These are phyloP conservation scores for Anticlea derivata DNA, from an alignment of 2,888 invertebrate genomes.

Conservation along the genomic window DNA sequence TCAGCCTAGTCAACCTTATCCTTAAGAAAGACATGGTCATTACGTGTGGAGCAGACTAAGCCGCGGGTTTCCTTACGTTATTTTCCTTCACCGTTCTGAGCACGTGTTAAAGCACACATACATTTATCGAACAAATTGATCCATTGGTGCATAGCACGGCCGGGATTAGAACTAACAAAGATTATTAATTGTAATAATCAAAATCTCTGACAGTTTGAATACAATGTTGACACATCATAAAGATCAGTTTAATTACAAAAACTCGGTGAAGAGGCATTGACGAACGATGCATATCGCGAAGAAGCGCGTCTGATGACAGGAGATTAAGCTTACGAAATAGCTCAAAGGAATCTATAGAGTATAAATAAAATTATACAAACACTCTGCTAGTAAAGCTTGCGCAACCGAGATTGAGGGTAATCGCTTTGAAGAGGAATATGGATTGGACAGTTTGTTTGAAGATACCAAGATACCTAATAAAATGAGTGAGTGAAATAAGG, in stretches of 20 bases:
- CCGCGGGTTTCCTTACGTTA: no score
- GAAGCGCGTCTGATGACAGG: slow-evolving; percentile 15
- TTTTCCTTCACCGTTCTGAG: no score
- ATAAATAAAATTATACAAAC: slow-evolving; percentile 41
- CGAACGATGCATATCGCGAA: slow-evolving; percentile 12
- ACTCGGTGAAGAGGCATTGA: slow-evolving; percentile 8
- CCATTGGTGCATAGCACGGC: no score
- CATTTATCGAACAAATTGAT: no score
- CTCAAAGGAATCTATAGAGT: slow-evolving; percentile 37
- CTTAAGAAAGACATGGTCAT: no score
- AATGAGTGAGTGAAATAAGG: slow-evolving; percentile 1
- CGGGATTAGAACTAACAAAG: no score
- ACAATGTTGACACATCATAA: slow-evolving; percentile 3
- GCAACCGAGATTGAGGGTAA: slow-evolving; percentile 34
- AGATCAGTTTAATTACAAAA: slow-evolving; percentile 10
- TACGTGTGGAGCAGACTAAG: no score
- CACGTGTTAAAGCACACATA: no score
- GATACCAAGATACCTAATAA: slow-evolving; percentile 24
- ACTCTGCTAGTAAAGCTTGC: slow-evolving; percentile 33
- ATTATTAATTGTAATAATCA: neutral
- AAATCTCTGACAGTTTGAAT: slow-evolving; percentile 11
- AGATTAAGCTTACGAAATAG: slow-evolving; percentile 20
- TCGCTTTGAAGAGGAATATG: slow-evolving; percentile 26
- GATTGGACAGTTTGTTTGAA: slow-evolving; percentile 23
- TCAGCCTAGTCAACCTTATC: no score